Base-by-base conservation (phyloP, 1,140 invertebrate genomes). In the Pentalonia nigronervosa region DNA sequence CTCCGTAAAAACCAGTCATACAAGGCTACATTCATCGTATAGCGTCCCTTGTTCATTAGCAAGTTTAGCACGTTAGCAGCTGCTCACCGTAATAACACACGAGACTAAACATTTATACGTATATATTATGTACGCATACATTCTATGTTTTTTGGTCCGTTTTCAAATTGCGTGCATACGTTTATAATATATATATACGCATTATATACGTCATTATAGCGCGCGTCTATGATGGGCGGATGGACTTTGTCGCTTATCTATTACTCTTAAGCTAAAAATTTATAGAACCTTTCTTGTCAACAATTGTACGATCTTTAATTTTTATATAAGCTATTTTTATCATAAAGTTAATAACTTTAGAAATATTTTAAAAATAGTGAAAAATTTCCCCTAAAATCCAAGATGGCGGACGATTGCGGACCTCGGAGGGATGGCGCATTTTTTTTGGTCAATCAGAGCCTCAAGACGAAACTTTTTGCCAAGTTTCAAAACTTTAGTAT, bases 241-340 rank as follows among this genome's bases (percentile, higher is more conserved):
- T 84, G 41, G 83, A 84, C 83, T 84, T 84, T 36, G 76, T 81
- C 76, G 34, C 34, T 81, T 81, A 84, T 84, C 41, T 25, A 84
- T 88, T 34, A 88, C 45, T 50, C 86, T 53, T 50, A 88, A 4
- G 30, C 30, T 50, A 88, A 88, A 88, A 88, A 34, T 45, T 17
- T 88, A n/a, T 34, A 50, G 4, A 21, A 20, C 30, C 86, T 50
- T 88, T 50, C n/a, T 88, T 88, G 48, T 88, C 20, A 34, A 50
- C 17, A 88, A 88, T 88, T 88, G n/a, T 88, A 88, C n/a, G 45
- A 88, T 17, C 86, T 88, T 48, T 11, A 88, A 50, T 88, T 88
- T 88, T 6, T 88, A 14, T 88, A 2, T 9, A 34, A 88, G 23
- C 21, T 50, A n/a, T 50, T 88, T 88, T 88, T 48, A 53, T 48